Evolutionary conservation across 2,113 vertebrate species (phyloP).

Genomic region (Etheostoma cragini): DNA sequence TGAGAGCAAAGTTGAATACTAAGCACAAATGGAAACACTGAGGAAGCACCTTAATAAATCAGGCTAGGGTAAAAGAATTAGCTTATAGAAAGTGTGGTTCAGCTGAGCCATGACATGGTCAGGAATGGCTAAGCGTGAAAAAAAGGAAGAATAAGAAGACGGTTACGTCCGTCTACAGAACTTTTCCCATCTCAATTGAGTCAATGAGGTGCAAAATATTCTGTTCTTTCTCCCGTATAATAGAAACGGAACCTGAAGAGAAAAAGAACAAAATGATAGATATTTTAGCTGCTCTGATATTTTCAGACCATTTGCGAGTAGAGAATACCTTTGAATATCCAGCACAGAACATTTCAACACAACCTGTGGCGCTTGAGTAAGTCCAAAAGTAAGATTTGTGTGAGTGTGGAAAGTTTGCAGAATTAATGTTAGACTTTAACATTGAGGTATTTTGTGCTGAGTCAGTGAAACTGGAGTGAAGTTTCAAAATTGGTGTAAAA

Average conservation of each 20-base stretch:
- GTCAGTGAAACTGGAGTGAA: conserved; percentile 15
- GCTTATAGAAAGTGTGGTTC: conserved; percentile 10
- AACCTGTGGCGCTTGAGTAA: neutral
- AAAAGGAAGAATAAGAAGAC: neutral
- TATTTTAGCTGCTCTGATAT: neutral
- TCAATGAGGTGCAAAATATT: conserved; percentile 28
- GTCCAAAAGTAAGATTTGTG: neutral
- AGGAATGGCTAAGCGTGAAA: neutral
- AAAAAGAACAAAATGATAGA: neutral
- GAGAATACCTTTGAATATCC: neutral
- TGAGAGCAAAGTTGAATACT: conserved; percentile 55
- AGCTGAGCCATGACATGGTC: conserved; percentile 1
- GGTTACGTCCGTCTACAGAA: neutral
- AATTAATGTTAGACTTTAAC: conserved; percentile 6
- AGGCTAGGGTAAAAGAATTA: conserved; percentile 59
- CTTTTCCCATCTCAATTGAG: neutral
- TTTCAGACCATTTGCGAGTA: neutral
- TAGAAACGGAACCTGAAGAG: conserved; percentile 30
- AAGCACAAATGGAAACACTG: conserved; percentile 48
- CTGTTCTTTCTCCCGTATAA: conserved; percentile 12
- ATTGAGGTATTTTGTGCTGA: conserved; percentile 4
- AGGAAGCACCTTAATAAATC: conserved; percentile 46
- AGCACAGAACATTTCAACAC: neutral
- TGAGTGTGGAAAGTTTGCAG: neutral
- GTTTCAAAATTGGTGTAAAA: conserved; percentile 2